Conservation (phyloP, 2,888 invertebrate genomes). For the Bhutanitis thaidina region DNA sequence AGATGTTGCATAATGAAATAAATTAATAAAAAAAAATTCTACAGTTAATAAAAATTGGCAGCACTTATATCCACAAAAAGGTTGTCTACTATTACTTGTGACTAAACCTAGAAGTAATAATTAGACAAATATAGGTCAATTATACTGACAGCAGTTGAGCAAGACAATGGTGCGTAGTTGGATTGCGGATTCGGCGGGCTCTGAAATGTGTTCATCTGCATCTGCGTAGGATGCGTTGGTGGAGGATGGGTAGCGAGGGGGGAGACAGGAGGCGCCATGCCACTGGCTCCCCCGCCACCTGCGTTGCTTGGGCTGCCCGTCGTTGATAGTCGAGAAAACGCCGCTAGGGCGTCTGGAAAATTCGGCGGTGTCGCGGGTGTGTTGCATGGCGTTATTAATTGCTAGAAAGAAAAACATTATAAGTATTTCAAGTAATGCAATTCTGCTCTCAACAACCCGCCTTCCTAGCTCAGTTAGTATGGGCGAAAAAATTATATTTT, state of each 20-base stretch:
- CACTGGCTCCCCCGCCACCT: slow-evolving; percentile 43
- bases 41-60: too few relatives aligned
- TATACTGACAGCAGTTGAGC: slow-evolving; percentile 70
- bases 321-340: slow-evolving; percentile 93
- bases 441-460: too few relatives aligned
- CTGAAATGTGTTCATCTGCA: slow-evolving; percentile 56
- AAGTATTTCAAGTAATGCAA: too few relatives aligned
- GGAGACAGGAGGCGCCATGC: slow-evolving; percentile 58
- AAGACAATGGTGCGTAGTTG: slow-evolving; percentile 65
- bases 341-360: slow-evolving; percentile 93
- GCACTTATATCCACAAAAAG: too few relatives aligned
- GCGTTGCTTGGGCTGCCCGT: slow-evolving; percentile 73
- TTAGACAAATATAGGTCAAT: background rate
- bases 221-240: slow-evolving; percentile 34
- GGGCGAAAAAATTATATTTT: too few relatives aligned
- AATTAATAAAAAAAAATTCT: too few relatives aligned
- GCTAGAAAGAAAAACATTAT: slow-evolving; percentile 46
- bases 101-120: too few relatives aligned
- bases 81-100: too few relatives aligned
- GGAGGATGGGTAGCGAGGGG: slow-evolving; percentile 68
- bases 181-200: slow-evolving; percentile 58
- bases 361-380: slow-evolving; percentile 97
- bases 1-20: too few relatives aligned
- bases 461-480: too few relatives aligned
- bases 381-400: slow-evolving; percentile 95